Conservation (phyloP, 2,888 invertebrate genomes). For the Cynaeus angustus region DNA sequence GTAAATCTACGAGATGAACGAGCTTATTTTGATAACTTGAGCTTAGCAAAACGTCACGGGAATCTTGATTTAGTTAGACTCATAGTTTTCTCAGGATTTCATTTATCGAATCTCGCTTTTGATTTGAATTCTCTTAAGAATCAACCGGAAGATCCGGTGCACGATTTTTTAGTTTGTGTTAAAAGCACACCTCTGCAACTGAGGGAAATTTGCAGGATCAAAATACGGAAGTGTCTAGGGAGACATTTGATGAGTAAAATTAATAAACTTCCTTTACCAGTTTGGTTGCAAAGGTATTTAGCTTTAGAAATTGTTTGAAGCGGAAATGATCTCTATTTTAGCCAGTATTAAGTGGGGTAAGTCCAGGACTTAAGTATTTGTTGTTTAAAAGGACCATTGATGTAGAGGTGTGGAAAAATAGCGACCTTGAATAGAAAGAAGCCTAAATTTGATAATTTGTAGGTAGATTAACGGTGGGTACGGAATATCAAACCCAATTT, state of each 20-base stretch:
- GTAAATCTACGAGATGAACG: constrained; percentile 77
- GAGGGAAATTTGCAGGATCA: constrained; percentile 76
- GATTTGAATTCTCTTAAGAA: constrained; percentile 66
- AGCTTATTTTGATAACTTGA: constrained; percentile 75
- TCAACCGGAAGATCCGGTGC: constrained; percentile 63
- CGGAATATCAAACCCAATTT: not conserved
- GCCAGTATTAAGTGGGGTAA: constrained; percentile 21
- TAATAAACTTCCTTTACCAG: constrained; percentile 74
- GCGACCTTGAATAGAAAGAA: constrained; percentile 2
- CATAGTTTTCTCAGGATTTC: constrained; percentile 71
- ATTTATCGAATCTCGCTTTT: constrained; percentile 66
- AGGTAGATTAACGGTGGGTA: not conserved
- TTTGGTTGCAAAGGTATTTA: constrained; percentile 74
- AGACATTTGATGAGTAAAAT: constrained; percentile 68
- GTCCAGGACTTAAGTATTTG: constrained; percentile 7
- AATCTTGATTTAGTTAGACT: constrained; percentile 68
- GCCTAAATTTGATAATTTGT: not conserved
- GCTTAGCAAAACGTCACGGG: constrained; percentile 73
- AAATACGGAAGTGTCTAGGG: constrained; percentile 72
- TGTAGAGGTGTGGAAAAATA: constrained; percentile 24
- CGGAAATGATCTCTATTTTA: constrained; percentile 30
- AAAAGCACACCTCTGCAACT: constrained; percentile 73
- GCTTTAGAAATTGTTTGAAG: constrained; percentile 72
- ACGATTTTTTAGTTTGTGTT: constrained; percentile 64
- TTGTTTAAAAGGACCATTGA: constrained; percentile 29